Base-by-base conservation (phyloP, 2,888 invertebrate species). In the Cantharis nigra region DNA sequence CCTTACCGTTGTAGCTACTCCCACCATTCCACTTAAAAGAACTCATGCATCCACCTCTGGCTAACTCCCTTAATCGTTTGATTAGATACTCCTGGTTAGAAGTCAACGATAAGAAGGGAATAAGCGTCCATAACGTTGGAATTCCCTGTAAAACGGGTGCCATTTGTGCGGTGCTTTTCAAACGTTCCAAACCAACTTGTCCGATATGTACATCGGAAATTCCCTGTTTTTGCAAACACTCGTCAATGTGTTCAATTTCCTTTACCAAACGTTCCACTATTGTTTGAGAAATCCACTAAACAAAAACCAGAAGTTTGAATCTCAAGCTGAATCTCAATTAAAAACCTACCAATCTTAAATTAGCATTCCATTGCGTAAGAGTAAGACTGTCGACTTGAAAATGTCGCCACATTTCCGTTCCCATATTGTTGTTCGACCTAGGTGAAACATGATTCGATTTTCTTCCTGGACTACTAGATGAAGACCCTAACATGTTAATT, bases 1-100 rank as follows among this genome's bases (percentile, higher is more conserved):
- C 92, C 84, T 94, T 93, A 14, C 93, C 93, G 84, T 93, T 92
- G 84, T 92, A 91, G 28, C 89, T 89, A 64, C 95, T 94, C 69
- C 97, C 97, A 76, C 93, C 92, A 88, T 94, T 94, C 97, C 98
- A 98, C 80, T 93, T 93, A 89, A 95, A 98, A 83, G 94, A 94
- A 84, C 96, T 94, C 90, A 98, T 94, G 85, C 96, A 96, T 10
- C 97, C 96, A 79, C 96, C 97, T 85, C 91, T 92, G 0, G 95
- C 92, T 79, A 98, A 90, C 84, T 95, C 94, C 85, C 91, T 91
- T 49, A 97, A 93, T 82, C 98, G 90, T 79, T 92, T 93, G 70
- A 95, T 94, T 14, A 96, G 89, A 90, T 97, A 98, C 85, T 95
- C 94, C 88, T 97, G 97, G 89, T 97, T 96, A 16, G 93, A 90